Percentiles rank a stretch among this genome's conserved stretches.
phyloP scores from a whole-genome alignment of 2,888 invertebrate genomes.

The Agrochola lychnidis region DNA sequence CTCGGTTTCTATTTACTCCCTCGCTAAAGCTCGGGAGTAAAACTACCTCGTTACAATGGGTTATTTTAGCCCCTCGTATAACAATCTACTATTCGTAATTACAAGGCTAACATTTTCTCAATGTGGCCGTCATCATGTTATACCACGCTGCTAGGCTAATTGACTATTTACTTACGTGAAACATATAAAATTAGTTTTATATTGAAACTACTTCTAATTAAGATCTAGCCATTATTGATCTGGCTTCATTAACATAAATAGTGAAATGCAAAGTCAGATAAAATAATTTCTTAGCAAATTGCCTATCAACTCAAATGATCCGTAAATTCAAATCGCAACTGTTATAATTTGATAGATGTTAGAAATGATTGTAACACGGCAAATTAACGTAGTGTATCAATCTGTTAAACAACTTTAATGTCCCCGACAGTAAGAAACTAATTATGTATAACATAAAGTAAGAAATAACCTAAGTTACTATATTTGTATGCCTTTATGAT shows the following conservation, averaged over 20 bases:
- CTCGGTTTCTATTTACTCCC: too few species aligned
- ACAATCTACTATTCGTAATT: too few species aligned
- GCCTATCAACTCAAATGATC: background rate
- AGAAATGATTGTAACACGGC: background rate
- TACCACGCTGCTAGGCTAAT: background rate
- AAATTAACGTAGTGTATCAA: background rate
- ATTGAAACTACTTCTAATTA: conserved; percentile 3
- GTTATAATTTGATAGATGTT: background rate
- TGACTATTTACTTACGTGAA: conserved; percentile 11
- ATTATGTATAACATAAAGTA: background rate
- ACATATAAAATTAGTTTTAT: conserved; percentile 9
- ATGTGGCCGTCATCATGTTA: background rate
- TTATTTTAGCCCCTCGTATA: too few species aligned
- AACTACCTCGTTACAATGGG: too few species aligned
- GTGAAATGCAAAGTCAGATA: background rate
- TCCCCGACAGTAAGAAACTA: too few species aligned
- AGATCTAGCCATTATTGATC: background rate
- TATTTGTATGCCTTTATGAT: background rate
- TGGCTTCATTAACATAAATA: background rate
- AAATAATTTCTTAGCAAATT: conserved; percentile 2
- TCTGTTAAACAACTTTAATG: too few species aligned
- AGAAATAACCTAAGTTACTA: background rate
- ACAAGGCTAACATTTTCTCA: background rate
- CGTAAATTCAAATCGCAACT: background rate
- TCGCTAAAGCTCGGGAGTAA: too few species aligned